A percentile compares a stretch with the other conserved stretches of the same genome.
Evolutionary conservation across 1,140 invertebrate genomes (phyloP).

Genomic region (Eueides isabella): DNA sequence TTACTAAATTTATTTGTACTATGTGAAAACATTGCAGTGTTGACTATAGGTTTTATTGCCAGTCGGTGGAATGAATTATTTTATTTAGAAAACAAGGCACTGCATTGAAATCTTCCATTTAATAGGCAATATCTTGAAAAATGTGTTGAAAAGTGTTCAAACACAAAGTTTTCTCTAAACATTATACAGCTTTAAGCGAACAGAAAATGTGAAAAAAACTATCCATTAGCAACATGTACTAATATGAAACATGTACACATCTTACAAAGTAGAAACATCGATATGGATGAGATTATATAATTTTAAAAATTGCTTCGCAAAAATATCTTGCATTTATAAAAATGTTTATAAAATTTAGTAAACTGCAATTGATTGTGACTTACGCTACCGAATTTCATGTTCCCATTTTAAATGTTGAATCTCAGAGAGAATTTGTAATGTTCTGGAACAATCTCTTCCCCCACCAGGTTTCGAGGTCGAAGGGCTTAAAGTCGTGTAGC

Average conservation of each 20-base stretch:
- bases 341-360: slow-evolving; percentile 68
- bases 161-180: no score
- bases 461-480: slow-evolving; percentile 94
- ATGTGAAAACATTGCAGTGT: neutral
- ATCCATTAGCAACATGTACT: neutral
- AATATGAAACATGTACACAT: neutral
- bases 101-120: no score
- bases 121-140: no score
- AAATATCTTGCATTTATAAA: slow-evolving; percentile 42
- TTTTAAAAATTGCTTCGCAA: slow-evolving; percentile 41
- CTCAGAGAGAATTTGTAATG: slow-evolving; percentile 88
- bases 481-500: slow-evolving; percentile 91
- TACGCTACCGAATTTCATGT: slow-evolving; percentile 68
- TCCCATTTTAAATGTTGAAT: slow-evolving; percentile 41
- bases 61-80: no score
- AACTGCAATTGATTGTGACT: slow-evolving; percentile 79
- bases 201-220: neutral
- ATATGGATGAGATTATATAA: slow-evolving; percentile 31
- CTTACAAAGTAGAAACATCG: slow-evolving; percentile 10
- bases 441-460: slow-evolving; percentile 91
- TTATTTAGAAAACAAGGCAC: no score
- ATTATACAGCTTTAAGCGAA: no score
- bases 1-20: slow-evolving; percentile 65
- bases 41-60: no score
- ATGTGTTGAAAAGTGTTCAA: no score